Evolutionary conservation across 2,888 invertebrate genomes (phyloP), one percentile per base, ranked within the genome.

Genomic region (Acleris sparsana): DNA sequence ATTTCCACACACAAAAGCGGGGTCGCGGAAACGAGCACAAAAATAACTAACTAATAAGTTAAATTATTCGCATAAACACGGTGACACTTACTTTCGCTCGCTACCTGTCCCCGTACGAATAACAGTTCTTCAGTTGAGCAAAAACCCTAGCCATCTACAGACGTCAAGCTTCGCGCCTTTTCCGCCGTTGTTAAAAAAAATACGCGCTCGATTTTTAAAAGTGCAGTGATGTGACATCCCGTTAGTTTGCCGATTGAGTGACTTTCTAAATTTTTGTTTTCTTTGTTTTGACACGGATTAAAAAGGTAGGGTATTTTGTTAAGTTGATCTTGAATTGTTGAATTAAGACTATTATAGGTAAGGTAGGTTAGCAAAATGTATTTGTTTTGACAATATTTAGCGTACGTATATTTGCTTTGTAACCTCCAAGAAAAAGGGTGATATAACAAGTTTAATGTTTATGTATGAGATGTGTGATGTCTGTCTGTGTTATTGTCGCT

Each of bases 1-100:
- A 43, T 43, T 16, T 16, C 3, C 59, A 39, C 48, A 55, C 60
- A 44, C 20, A 22, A 51, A 57, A 46, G 39, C 53, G 17, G 22
- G 48, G 48, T 43, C 60, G 25, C 20, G 49, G 56, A 61, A 66
- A 61, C 52, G 56, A 48, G 66, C 57, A 52, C 66, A 66, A 57
- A 66, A 61, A 62, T 57, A 60, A 57, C 52, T 57, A 56, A 57
- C 56, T 66, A 66, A 66, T 66, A 66, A 66, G 62, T 52, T 66
- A 53, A 61, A 66, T 66, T 66, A 66, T 66, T 66, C 57, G 53
- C 66, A 39, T 57, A 65, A 65, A 66, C 61, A 66, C 11, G 7
- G 49, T 25, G 64, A 64, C 65, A 65, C 66, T 57, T 66, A 66
- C 66, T 66, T 66, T 66, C 66, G 61, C 66, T 56, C 60, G 16